These are phyloP conservation scores for Indicator maculatus DNA, from an alignment of 2,113 vertebrate genomes.

Conservation along the genomic window DNA sequence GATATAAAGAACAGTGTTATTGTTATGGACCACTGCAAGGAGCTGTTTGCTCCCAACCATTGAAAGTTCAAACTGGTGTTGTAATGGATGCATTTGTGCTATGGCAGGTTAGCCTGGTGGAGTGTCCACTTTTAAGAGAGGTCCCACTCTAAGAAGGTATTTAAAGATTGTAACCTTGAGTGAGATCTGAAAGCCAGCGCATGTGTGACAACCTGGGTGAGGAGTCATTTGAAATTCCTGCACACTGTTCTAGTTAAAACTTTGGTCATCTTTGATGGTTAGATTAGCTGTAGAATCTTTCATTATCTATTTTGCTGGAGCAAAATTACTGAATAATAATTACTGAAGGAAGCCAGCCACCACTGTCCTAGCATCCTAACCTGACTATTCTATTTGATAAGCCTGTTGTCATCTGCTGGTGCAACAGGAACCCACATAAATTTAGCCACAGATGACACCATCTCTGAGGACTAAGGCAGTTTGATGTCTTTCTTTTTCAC, in stretches of 20 bases:
- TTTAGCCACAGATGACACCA: background rate
- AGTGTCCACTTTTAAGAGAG: background rate
- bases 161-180: background rate
- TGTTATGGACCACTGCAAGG: background rate
- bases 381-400: background rate
- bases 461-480: background rate
- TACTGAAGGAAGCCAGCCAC: background rate
- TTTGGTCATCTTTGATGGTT: background rate
- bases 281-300: background rate
- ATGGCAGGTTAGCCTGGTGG: background rate
- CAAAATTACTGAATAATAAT: too few relatives aligned
- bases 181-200: background rate
- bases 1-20: background rate
- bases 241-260: background rate
- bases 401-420: background rate
- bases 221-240: background rate
- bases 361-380: background rate
- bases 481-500: background rate
- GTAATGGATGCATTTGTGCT: background rate
- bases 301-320: background rate
- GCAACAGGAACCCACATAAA: background rate
- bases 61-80: background rate
- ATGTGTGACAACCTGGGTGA: background rate
- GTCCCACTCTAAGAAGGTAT: accelerated
- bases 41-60: background rate